A percentile compares a stretch with the other conserved stretches of the same genome.
Evolutionary conservation across 2,888 invertebrate species (phyloP).

Genomic region (Epiblema foenella): DNA sequence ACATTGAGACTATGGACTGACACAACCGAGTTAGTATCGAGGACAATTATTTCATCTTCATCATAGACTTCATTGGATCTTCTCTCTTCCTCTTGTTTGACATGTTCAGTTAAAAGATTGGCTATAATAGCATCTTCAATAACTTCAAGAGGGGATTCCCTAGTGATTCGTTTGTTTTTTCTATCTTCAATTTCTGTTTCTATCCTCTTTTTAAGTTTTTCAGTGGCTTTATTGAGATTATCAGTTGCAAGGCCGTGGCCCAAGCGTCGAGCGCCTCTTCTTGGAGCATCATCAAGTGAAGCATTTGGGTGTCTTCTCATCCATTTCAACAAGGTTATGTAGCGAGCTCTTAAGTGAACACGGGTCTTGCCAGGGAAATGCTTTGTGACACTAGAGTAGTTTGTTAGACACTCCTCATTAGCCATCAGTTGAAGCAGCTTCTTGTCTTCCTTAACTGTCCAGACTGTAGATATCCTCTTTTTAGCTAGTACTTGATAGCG

Average conservation of each 20-base stretch:
- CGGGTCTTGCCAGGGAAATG: slow-evolving; percentile 75
- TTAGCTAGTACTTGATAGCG: slow-evolving; percentile 83
- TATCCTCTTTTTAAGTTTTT: slow-evolving; percentile 56
- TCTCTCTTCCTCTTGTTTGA: slow-evolving; percentile 52
- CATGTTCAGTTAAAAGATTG: slow-evolving; percentile 58
- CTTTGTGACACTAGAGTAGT: slow-evolving; percentile 75
- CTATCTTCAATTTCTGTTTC: slow-evolving; percentile 44
- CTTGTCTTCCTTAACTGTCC: slow-evolving; percentile 87
- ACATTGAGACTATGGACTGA: slow-evolving; percentile 52
- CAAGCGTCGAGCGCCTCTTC: slow-evolving; percentile 51
- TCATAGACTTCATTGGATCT: slow-evolving; percentile 39
- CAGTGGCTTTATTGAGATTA: slow-evolving; percentile 54
- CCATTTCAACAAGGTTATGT: slow-evolving; percentile 69
- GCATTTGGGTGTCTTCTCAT: slow-evolving; percentile 65
- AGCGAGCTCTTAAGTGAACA: slow-evolving; percentile 83
- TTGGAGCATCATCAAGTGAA: slow-evolving; percentile 54
- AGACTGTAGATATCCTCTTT: slow-evolving; percentile 75
- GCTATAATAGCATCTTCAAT: slow-evolving; percentile 69
- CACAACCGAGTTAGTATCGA: slow-evolving; percentile 40
- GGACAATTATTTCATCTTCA: slow-evolving; percentile 39
- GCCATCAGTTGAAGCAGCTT: slow-evolving; percentile 83
- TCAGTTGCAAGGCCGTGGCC: slow-evolving; percentile 47
- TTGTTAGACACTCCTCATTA: slow-evolving; percentile 68
- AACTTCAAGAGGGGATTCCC: slow-evolving; percentile 57
- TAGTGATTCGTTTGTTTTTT: slow-evolving; percentile 50